Conservation (phyloP, 2,797 vertebrate species). For the Cossypha caffra region DNA sequence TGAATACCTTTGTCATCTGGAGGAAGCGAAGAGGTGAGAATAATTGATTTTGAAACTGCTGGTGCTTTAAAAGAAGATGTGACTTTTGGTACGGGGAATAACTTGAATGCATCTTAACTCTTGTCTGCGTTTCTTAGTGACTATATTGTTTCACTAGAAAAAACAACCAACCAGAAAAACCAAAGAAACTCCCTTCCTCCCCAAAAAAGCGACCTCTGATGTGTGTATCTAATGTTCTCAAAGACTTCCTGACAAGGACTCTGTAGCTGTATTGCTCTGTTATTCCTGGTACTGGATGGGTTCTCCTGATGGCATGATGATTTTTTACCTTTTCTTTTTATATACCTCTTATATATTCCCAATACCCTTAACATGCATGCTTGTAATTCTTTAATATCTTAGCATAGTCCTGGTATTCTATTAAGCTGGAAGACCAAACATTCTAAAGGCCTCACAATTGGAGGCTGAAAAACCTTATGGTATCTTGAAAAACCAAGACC, state of each 20-base stretch:
- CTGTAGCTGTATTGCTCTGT: not conserved
- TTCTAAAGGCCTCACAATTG: not conserved
- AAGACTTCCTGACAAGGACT: not conserved
- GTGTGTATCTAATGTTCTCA: not conserved
- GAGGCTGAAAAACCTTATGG: not conserved
- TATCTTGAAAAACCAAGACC: not conserved
- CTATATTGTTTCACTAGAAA: not conserved
- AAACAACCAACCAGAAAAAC: not conserved
- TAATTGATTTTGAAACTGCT: not conserved
- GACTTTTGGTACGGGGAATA: not conserved
- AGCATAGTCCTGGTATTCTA: not conserved
- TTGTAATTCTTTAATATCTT: not conserved
- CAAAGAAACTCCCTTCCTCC: not conserved
- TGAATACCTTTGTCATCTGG: conserved; percentile 96
- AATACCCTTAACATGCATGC: not conserved
- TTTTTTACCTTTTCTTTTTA: not conserved
- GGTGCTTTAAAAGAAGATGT: not conserved
- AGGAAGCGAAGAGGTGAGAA: conserved; percentile 94
- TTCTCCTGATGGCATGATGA: not conserved
- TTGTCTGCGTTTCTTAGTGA: not conserved
- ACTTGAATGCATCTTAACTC: not conserved
- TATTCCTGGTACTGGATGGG: not conserved
- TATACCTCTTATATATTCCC: not conserved
- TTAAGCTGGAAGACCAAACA: not conserved
- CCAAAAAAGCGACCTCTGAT: accelerated